Evolutionary conservation across 2,888 invertebrate species (phyloP).

Genomic region (Cosmorhoe ocellata): DNA sequence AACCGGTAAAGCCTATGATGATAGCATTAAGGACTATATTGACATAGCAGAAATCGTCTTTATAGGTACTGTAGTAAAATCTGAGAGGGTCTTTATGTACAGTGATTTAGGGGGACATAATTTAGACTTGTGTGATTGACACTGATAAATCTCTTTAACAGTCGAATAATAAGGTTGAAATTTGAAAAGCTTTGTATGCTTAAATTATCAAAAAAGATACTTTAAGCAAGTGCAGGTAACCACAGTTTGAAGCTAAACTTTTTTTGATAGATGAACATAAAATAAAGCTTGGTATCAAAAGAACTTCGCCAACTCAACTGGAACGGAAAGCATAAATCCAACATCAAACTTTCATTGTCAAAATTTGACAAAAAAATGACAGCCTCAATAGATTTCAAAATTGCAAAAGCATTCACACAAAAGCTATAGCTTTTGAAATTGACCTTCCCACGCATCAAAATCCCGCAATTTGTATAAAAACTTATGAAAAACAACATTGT

Average conservation of each 20-base stretch:
- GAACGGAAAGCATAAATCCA: slow-evolving; percentile 18
- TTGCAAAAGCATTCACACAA: slow-evolving; percentile 16
- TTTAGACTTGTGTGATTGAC: too few species aligned
- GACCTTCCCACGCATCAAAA: slow-evolving; percentile 40
- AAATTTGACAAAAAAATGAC: background rate
- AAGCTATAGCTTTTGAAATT: slow-evolving; percentile 13
- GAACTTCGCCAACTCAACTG: background rate
- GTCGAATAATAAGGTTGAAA: too few species aligned
- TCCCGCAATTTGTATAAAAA: slow-evolving; percentile 9
- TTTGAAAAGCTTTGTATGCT: too few species aligned
- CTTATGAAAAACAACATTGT: slow-evolving; percentile 20
- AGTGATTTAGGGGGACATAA: too few species aligned
- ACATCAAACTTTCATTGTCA: slow-evolving; percentile 6
- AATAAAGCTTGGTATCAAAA: background rate
- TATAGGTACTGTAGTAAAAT: too few species aligned
- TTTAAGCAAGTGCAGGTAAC: too few species aligned
- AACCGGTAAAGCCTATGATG: slow-evolving; percentile 46
- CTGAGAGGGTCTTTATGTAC: too few species aligned
- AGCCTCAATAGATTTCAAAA: slow-evolving; percentile 1
- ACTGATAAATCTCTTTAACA: too few species aligned
- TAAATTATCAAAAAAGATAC: too few species aligned
- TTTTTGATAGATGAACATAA: background rate
- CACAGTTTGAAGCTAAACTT: too few species aligned
- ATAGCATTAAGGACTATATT: background rate
- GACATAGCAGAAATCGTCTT: too few species aligned